phyloP scores from a whole-genome alignment of 2,113 vertebrate genomes.

The Neotoma lepida region DNA sequence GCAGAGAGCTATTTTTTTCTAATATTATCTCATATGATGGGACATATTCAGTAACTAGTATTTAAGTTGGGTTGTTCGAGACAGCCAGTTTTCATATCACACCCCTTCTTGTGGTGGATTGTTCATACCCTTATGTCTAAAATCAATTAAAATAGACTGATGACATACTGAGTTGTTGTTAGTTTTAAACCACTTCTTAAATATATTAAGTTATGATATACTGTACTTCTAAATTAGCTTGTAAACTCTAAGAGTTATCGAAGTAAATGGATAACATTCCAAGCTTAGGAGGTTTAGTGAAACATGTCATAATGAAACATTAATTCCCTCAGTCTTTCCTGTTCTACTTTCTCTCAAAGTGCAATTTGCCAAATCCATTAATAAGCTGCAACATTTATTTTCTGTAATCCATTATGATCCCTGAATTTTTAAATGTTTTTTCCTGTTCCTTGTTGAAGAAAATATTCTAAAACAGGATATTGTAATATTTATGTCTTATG shows the following conservation, averaged over 20 bases:
- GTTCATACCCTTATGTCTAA: background rate
- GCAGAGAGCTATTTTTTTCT: background rate
- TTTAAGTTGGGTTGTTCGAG: background rate
- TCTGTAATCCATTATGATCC: background rate
- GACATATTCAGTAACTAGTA: background rate
- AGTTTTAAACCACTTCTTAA: conserved; percentile 6
- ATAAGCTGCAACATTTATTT: conserved; percentile 53
- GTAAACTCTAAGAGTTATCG: conserved; percentile 16
- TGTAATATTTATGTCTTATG: conserved; percentile 50
- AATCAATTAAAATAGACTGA: background rate
- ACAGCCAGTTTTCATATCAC: conserved; percentile 25
- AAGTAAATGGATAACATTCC: conserved; percentile 24
- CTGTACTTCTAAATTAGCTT: background rate
- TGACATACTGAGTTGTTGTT: background rate
- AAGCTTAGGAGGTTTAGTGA: background rate
- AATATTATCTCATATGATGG: background rate
- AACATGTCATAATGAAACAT: conserved; percentile 47
- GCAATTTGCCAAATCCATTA: conserved; percentile 52
- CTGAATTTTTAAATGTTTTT: conserved; percentile 49
- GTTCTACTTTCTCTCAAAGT: conserved; percentile 14
- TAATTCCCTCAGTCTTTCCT: conserved; percentile 53
- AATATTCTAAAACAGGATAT: conserved; percentile 34
- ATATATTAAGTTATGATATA: conserved; percentile 43
- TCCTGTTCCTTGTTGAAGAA: background rate
- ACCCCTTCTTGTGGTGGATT: background rate